phyloP scores from a whole-genome alignment of 2,113 vertebrate genomes.

The Microtus pennsylvanicus region DNA sequence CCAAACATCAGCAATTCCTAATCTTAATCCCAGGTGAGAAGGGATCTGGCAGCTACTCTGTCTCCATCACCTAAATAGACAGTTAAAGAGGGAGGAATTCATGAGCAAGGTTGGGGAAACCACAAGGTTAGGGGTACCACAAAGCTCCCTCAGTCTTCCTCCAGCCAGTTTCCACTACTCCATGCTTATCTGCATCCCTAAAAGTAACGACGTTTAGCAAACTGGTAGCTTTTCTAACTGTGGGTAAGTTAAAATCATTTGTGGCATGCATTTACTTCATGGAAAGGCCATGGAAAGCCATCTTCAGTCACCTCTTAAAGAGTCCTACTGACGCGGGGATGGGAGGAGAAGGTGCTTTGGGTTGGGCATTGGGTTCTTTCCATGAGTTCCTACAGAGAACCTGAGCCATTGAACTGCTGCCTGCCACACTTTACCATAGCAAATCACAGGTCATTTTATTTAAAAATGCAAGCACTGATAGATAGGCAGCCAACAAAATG shows the following conservation, averaged over 20 bases:
- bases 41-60: fast-evolving
- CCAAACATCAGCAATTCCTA: not conserved
- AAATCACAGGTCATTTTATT: constrained; percentile 62
- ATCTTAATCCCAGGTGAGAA: not conserved
- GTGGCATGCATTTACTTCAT: constrained; percentile 59
- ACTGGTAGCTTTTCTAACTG: not conserved
- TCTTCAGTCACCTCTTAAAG: constrained; percentile 72
- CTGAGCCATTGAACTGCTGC: constrained; percentile 51
- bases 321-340: not conserved
- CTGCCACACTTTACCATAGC: constrained; percentile 42
- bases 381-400: not conserved
- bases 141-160: not conserved
- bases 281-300: constrained; percentile 59
- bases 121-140: no score
- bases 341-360: not conserved
- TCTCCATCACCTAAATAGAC: not conserved
- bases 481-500: constrained; percentile 74
- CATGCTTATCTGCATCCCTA: not conserved
- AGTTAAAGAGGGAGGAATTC: not conserved
- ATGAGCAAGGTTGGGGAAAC: not conserved
- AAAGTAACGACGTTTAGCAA: not conserved
- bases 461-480: constrained; percentile 68
- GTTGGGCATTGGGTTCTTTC: not conserved
- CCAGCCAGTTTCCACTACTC: not conserved
- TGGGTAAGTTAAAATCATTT: constrained; percentile 47